Base-by-base conservation (phyloP, 2,888 invertebrate genomes). In the Glyphotaelius pellucidus region DNA sequence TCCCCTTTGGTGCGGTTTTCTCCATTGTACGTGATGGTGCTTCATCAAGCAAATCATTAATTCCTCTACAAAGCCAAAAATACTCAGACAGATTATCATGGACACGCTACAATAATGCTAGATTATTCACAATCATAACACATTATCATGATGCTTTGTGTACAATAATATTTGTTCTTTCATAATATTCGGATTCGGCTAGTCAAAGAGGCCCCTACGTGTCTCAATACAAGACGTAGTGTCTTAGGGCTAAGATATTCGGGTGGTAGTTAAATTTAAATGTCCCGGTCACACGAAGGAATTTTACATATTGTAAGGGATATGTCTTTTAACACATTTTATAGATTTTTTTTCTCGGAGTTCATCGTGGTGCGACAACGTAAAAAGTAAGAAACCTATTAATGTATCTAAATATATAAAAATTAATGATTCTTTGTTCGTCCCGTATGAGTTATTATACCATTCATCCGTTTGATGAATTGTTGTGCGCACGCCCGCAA, bases 41-140 rank as follows among this genome's bases (percentile, higher is more conserved):
- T 52, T 85, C 84, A 31, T 84, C 89, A 91, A 89, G 89, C 91
- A 91, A 89, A 89, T 89, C 89, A 89, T 90, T 85, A 90, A 81
- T 79, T 89, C 79, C 31, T n/a, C 25, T 9, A 84, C 35, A 90
- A 52, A 67, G 47, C 67, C n/a, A 35, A 30, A 38, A 84, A 90
- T 90, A 90, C 90, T 32, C 90, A 84, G 90, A 90, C 90, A 38
- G 92, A 92, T 92, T 90, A 92, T 92, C 67, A 80, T 31, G 67
- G 67, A 67, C 67, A n/a, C 67, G 67, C 67, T 67, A 67, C 67
- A 67, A 67, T 67, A 67, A 67, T 67, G 25, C 25, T 25, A 25
- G 67, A 67, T n/a, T 67, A 67, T 67, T 25, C 67, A 87, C 90
- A 83, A 90, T 80, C 83, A 89, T 92, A 67, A 38, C 92, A 38